Conservation (phyloP, 2,888 invertebrate genomes). For the Agrochola lychnidis region DNA sequence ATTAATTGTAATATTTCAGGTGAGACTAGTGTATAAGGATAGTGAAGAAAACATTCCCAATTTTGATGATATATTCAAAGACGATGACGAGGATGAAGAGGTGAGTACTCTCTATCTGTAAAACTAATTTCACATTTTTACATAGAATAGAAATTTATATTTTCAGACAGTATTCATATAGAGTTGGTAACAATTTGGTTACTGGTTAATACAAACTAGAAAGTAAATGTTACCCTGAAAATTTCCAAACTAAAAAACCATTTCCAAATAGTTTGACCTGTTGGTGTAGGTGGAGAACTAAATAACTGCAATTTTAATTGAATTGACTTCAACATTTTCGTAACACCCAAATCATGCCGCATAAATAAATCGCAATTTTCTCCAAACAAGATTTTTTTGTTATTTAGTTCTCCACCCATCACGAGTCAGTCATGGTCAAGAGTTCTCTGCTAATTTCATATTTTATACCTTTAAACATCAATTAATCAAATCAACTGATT, state of each 20-base stretch:
- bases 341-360: no score
- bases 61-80: constrained; percentile 96
- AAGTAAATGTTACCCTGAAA: background rate
- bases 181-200: no score
- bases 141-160: no score
- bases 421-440: no score
- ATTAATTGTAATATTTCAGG: constrained; percentile 71
- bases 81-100: constrained; percentile 89
- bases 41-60: constrained; percentile 95
- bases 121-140: background rate
- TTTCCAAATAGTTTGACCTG: background rate
- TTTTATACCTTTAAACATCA: background rate
- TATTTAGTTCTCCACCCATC: no score
- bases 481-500: no score
- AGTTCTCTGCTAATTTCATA: background rate
- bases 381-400: no score
- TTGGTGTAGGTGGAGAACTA: no score
- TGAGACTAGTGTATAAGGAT: constrained; percentile 91
- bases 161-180: no score
- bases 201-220: background rate
- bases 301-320: no score
- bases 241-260: background rate
- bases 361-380: no score
- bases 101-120: constrained; percentile 40
- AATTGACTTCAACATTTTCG: no score